These are phyloP conservation scores for Rhynchomys soricoides DNA, from an alignment of 2,113 vertebrate genomes.

Conservation along the genomic window DNA sequence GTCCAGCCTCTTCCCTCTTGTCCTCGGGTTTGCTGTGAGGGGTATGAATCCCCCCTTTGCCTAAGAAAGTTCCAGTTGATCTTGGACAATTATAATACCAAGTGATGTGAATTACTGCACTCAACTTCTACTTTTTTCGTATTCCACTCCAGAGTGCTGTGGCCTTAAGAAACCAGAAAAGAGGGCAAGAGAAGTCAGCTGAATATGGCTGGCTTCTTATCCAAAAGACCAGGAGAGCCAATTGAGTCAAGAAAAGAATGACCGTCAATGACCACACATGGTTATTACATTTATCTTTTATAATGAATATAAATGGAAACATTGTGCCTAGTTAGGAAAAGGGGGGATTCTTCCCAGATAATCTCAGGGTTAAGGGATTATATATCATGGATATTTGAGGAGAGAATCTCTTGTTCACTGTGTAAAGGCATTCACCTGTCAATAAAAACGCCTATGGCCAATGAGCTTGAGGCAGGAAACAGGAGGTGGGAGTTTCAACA, in stretches of 20 bases:
- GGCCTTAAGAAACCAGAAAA: conserved; percentile 39
- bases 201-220: background rate
- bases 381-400: background rate
- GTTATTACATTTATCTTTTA: conserved; percentile 26
- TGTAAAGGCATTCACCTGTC: too few relatives aligned
- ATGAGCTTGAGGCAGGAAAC: too few relatives aligned
- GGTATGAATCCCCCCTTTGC: conserved; percentile 7
- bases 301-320: background rate
- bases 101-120: conserved; percentile 10
- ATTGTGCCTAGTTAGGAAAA: background rate
- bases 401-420: too few relatives aligned
- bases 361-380: conserved; percentile 6
- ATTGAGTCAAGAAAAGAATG: background rate
- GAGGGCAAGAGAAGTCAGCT: background rate
- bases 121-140: background rate
- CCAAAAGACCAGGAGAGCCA: background rate
- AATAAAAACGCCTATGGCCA: too few relatives aligned
- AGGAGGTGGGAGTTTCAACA: too few relatives aligned
- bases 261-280: background rate
- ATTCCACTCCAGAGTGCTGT: background rate
- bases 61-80: conserved; percentile 34
- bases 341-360: background rate
- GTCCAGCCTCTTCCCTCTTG: background rate
- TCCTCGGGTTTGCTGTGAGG: background rate
- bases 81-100: conserved; percentile 19